A percentile compares a stretch with the other conserved stretches of the same genome.
These are phyloP conservation scores for Copidosoma aretas DNA, from an alignment of 2,888 invertebrate genomes.

Conservation along the genomic window DNA sequence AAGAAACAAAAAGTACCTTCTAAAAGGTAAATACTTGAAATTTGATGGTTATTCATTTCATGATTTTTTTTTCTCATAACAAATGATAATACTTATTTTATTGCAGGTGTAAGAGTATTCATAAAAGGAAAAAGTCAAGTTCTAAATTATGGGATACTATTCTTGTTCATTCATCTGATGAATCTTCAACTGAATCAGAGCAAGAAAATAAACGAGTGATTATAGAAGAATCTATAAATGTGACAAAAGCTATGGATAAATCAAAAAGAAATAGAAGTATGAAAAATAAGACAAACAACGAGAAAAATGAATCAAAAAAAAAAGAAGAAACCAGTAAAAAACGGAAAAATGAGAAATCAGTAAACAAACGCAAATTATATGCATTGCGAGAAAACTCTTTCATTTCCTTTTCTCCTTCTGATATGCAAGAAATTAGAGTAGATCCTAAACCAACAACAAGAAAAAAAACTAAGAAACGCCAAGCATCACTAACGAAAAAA, in stretches of 20 bases:
- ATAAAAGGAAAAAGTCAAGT: conserved; percentile 31
- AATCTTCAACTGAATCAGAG: conserved; percentile 19
- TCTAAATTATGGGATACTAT: conserved; percentile 37
- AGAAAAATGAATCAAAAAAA: conserved; percentile 38
- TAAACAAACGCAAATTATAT: conserved; percentile 45
- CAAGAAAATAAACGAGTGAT: conserved; percentile 28
- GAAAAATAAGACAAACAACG: conserved; percentile 17
- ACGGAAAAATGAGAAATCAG: conserved; percentile 39
- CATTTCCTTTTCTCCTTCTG: conserved; percentile 50
- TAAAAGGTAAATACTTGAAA: conserved; percentile 26
- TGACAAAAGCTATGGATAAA: conserved; percentile 31
- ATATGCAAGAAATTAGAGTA: conserved; percentile 31
- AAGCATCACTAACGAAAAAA: conserved; percentile 40
- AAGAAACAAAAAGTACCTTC: conserved; percentile 4
- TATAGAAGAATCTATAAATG: conserved; percentile 43
- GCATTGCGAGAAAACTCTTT: conserved; percentile 46
- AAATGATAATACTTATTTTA: conserved; percentile 23
- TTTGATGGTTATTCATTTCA: not conserved
- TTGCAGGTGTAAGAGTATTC: conserved; percentile 36
- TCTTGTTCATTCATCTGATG: conserved; percentile 41
- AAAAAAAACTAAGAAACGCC: conserved; percentile 19
- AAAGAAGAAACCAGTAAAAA: conserved; percentile 1
- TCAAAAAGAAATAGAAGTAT: conserved; percentile 8
- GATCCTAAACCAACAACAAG: conserved; percentile 4
- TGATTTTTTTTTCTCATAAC: not conserved